phyloP scores from a whole-genome alignment of 2,113 vertebrate species.

The Megaceryle torquata region DNA sequence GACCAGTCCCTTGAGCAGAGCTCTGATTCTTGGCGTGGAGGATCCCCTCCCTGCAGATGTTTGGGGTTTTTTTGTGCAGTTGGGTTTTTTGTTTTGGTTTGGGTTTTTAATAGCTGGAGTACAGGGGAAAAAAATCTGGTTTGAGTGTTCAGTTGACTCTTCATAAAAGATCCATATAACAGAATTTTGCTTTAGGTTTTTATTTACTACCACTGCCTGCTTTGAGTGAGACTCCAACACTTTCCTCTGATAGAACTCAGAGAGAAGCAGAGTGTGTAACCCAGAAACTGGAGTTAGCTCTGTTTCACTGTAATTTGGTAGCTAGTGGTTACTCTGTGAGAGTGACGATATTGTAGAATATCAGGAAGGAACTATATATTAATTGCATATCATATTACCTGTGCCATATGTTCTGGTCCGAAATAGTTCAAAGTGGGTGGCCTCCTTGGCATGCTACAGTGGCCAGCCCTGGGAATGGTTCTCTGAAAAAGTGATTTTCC shows the following conservation, averaged over 20 bases:
- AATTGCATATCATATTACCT: not conserved
- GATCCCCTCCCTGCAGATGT: not conserved
- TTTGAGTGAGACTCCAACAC: not conserved
- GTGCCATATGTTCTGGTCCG: not conserved
- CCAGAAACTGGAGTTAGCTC: not conserved
- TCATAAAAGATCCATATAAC: not conserved
- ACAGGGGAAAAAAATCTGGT: not conserved
- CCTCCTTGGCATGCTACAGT: not conserved
- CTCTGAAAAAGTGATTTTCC: not conserved
- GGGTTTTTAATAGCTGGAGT: not conserved
- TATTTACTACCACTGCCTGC: not conserved
- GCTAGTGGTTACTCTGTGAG: not conserved
- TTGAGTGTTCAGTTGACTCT: not conserved
- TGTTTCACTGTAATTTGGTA: not conserved
- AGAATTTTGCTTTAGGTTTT: not conserved
- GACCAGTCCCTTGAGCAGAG: not conserved
- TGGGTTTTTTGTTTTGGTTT: not conserved
- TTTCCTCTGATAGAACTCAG: not conserved
- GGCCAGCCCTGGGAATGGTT: not conserved
- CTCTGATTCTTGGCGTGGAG: not conserved
- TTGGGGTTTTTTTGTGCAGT: not conserved
- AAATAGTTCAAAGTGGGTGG: constrained; percentile 12
- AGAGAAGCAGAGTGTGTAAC: not conserved
- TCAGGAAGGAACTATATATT: not conserved
- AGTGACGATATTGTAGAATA: not conserved